Base-by-base conservation (phyloP, 2,113 vertebrate genomes). In the Rhineura floridana region DNA sequence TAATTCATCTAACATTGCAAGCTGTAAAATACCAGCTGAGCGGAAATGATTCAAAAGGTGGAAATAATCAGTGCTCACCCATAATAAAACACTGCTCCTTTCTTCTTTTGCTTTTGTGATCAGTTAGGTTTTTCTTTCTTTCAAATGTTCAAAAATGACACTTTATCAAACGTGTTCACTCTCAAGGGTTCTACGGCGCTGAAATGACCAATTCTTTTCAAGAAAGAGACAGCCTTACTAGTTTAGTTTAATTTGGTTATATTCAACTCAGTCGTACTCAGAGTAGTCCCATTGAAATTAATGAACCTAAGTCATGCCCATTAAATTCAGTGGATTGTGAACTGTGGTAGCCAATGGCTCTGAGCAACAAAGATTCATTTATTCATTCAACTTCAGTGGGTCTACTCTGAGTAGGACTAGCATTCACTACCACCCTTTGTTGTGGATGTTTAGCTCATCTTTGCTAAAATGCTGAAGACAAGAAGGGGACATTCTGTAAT, bases 1-100 rank as follows among this genome's bases (percentile, higher is more conserved):
- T 88, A 88, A 88, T 88, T 88, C 81, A 88, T 88, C 55, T 50
- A 77, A 83, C 72, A 62, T 52, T 42, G 72, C 33, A 33, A 63
- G 72, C 87, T 50, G n/a, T 77, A 77, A 88, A 83, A 67, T 52
- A 83, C n/a, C 70, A 83, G 72, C 73, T 88, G 83, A 88, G 59
- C 36, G n/a, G 72, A 88, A 83, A 88, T 83, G 72, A 88, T 83
- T 62, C 59, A 12, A 77, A 76, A 52, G 59, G 73, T 52, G 81
- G 46, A 88, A 88, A 83, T 83, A 62, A 42, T 42, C 72, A 77
- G 55, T 76, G 59, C 25, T 81, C 62, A 70, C 36, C 80, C 44
- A 63, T 48, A 63, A 82, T 76, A 83, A 88, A 76, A 76, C 50
- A 70, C 42, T 39, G 11, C 39, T 82, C 52, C 23, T 73, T 81